phyloP scores from a whole-genome alignment of 2,888 invertebrate species.

The Acanthosepion pharaonis region DNA sequence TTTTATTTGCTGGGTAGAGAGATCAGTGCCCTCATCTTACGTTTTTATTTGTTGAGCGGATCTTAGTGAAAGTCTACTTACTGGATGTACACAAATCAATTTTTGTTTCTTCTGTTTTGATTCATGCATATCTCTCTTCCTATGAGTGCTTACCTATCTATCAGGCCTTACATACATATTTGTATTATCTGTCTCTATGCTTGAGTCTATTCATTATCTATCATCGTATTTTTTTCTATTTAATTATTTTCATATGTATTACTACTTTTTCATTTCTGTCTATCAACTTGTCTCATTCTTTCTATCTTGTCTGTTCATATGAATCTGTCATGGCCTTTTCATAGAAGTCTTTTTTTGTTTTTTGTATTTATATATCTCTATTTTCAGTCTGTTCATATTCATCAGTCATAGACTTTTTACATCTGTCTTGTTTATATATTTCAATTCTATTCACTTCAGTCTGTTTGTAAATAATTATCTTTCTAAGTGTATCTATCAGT shows the following conservation, averaged over 20 bases:
- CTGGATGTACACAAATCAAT: background rate
- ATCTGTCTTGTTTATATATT: background rate
- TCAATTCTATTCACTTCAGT: background rate
- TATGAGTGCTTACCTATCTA: background rate
- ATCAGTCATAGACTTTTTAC: background rate
- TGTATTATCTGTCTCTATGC: background rate
- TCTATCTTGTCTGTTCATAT: no score
- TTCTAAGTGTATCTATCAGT: background rate
- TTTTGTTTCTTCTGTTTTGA: background rate
- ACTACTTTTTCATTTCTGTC: no score
- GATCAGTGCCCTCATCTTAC: background rate
- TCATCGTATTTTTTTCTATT: no score
- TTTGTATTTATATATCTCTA: background rate
- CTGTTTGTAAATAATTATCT: background rate
- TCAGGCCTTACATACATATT: background rate
- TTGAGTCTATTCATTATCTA: no score
- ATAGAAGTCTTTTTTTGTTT: background rate
- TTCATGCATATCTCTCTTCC: background rate
- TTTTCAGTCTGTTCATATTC: background rate
- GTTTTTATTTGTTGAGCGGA: background rate
- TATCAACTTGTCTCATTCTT: no score
- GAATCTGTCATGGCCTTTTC: no score
- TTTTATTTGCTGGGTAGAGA: conserved; percentile 15
- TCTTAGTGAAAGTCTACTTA: conserved; percentile 17
- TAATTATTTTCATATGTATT: no score